phyloP scores from a whole-genome alignment of 2,888 invertebrate genomes.

The Beris morrisii region DNA sequence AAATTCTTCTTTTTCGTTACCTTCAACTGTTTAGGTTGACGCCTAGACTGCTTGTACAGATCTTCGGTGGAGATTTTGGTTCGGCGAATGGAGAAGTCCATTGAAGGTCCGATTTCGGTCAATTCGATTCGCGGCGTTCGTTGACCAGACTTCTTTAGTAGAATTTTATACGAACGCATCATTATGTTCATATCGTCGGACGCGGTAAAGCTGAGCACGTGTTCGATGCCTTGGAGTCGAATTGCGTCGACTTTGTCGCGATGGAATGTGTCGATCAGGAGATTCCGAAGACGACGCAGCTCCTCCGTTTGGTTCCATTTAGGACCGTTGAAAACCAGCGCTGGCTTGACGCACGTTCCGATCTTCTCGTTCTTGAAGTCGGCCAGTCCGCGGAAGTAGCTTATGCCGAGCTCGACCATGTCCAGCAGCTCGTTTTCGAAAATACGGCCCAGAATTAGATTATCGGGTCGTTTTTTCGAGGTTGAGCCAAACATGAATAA shows the following conservation, averaged over 20 bases:
- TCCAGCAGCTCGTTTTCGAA: conserved; percentile 90
- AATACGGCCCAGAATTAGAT: conserved; percentile 84
- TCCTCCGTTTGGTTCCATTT: conserved; percentile 83
- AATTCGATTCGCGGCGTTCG: conserved; percentile 89
- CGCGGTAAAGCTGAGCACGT: conserved; percentile 87
- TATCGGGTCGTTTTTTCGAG: conserved; percentile 93
- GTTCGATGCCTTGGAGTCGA: conserved; percentile 90
- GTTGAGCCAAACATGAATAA: conserved; percentile 90
- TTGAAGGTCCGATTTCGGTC: conserved; percentile 72
- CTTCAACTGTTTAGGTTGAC: conserved; percentile 76
- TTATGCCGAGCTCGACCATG: conserved; percentile 94
- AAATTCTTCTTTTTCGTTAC: conserved; percentile 89
- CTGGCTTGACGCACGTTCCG: conserved; percentile 83
- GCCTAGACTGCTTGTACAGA: conserved; percentile 80
- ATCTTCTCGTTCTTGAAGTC: conserved; percentile 81
- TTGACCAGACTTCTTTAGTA: conserved; percentile 88
- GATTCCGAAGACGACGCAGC: conserved; percentile 79
- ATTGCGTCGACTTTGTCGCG: conserved; percentile 66
- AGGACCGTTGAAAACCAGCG: conserved; percentile 88
- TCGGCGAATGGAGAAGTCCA: conserved; percentile 83
- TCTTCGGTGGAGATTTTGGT: conserved; percentile 88
- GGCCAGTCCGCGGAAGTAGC: conserved; percentile 74
- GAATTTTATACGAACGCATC: conserved; percentile 76
- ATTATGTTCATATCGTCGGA: conserved; percentile 75
- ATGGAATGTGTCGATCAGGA: conserved; percentile 91